These are phyloP conservation scores for Siphlonurus alternatus DNA, from an alignment of 2,888 invertebrate species.

Conservation along the genomic window DNA sequence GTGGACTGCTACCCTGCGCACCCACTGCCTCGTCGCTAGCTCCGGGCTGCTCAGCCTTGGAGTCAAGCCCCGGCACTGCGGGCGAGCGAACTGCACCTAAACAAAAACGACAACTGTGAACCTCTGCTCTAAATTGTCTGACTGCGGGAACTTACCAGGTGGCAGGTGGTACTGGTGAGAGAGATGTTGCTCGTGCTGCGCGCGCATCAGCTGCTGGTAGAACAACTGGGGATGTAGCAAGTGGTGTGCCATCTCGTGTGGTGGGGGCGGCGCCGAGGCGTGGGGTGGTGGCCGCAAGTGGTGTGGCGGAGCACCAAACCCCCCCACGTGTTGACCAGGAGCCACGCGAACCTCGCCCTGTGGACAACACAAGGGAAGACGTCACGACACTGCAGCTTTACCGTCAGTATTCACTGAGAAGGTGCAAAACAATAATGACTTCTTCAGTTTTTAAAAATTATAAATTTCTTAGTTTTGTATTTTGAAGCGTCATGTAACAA, in stretches of 20 bases:
- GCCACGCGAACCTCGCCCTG: neutral
- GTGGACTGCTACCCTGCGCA: constrained; percentile 45
- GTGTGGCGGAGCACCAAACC: neutral
- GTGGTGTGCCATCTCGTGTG: constrained; percentile 36
- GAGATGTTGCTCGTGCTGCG: constrained; percentile 19
- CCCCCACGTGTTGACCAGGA: neutral
- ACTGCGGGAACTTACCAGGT: constrained; percentile 11
- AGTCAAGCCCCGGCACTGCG: constrained; percentile 12
- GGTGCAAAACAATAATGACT: too few relatives aligned
- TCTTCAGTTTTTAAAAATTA: too few relatives aligned
- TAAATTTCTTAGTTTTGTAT: too few relatives aligned
- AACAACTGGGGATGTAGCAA: constrained; percentile 36
- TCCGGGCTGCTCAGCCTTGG: constrained; percentile 12
- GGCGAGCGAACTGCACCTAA: constrained; percentile 14
- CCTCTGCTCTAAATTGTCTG: neutral
- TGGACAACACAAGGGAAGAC: too few relatives aligned
- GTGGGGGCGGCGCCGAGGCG: constrained; percentile 20
- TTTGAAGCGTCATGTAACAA: too few relatives aligned
- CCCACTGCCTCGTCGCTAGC: constrained; percentile 6
- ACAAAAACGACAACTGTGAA: neutral
- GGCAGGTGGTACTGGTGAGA: constrained; percentile 16
- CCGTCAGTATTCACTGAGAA: too few relatives aligned
- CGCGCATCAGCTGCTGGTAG: constrained; percentile 35
- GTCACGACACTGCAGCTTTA: too few relatives aligned
- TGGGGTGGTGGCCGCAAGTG: constrained; percentile 6